Conservation (phyloP, 2,797 vertebrate genomes). For the Onychomys arenicola region DNA sequence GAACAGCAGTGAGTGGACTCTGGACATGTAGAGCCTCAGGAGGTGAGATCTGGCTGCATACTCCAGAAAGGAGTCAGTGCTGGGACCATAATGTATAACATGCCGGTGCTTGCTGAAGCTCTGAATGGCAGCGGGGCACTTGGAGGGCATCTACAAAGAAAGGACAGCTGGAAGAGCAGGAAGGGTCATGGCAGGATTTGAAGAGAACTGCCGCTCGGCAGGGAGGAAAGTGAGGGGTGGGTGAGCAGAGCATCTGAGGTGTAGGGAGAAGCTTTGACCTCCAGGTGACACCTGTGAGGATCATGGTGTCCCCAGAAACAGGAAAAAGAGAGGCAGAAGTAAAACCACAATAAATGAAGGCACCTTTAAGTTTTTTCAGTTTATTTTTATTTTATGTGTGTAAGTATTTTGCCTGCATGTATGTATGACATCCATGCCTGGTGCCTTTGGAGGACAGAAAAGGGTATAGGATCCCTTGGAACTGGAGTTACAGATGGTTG, state of each 20-base stretch:
- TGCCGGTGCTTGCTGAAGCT: not conserved
- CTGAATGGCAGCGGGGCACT: not conserved
- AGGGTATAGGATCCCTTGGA: not conserved
- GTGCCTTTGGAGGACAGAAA: not conserved
- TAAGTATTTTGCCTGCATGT: not conserved
- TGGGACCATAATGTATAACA: not conserved
- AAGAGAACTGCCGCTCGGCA: not conserved
- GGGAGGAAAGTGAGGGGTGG: not conserved
- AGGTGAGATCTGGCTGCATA: not conserved
- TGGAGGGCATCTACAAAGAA: not conserved
- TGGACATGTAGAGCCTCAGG: not conserved
- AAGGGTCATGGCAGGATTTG: not conserved
- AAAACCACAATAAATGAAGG: not conserved
- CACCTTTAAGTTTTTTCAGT: not conserved
- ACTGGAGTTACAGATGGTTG: not conserved
- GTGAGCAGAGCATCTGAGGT: not conserved
- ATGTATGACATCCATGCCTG: not conserved
- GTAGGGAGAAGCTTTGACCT: not conserved
- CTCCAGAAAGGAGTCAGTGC: not conserved
- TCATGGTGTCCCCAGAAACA: not conserved
- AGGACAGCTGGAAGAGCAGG: not conserved
- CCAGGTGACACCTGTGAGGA: not conserved
- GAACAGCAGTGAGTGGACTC: not conserved
- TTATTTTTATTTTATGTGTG: not conserved
- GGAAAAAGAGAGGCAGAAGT: not conserved